Evolutionary conservation across 2,113 vertebrate species (phyloP).

Genomic region (Pachycephala philippinensis): DNA sequence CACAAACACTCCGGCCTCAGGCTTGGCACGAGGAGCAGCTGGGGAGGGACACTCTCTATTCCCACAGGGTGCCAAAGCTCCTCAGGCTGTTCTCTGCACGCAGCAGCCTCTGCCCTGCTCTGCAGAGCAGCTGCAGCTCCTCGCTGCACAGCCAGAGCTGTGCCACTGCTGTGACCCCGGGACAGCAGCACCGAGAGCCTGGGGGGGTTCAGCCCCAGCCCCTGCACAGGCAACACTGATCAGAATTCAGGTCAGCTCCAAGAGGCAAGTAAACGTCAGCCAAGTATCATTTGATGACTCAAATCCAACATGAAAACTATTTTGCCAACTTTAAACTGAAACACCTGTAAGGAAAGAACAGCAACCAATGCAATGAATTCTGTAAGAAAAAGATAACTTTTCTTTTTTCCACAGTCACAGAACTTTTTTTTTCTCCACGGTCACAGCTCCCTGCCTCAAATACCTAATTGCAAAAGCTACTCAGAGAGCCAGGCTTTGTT

Average conservation of each 20-base stretch:
- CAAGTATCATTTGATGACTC: slow-evolving; percentile 47
- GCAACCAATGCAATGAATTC: background rate
- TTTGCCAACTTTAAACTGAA: slow-evolving; percentile 69
- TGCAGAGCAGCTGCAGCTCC: background rate
- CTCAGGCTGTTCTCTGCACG: background rate
- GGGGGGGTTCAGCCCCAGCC: background rate
- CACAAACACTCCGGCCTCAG: background rate
- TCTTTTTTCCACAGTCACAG: background rate
- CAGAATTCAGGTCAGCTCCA: slow-evolving; percentile 33
- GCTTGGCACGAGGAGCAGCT: background rate
- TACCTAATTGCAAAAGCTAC: background rate
- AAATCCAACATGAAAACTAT: slow-evolving; percentile 54
- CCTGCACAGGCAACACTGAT: background rate
- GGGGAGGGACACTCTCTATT: background rate
- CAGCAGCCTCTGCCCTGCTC: background rate
- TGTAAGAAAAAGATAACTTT: background rate
- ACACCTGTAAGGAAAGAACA: slow-evolving; percentile 55
- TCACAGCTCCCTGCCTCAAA: background rate
- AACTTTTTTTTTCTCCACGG: background rate
- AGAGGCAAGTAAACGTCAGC: slow-evolving; percentile 60
- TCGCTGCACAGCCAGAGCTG: background rate
- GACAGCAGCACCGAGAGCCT: background rate
- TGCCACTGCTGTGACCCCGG: fast-evolving
- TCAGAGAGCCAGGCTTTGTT: background rate
- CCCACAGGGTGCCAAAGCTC: fast-evolving